Conservation (phyloP, 2,797 vertebrate genomes). For the Linurgus olivaceus region DNA sequence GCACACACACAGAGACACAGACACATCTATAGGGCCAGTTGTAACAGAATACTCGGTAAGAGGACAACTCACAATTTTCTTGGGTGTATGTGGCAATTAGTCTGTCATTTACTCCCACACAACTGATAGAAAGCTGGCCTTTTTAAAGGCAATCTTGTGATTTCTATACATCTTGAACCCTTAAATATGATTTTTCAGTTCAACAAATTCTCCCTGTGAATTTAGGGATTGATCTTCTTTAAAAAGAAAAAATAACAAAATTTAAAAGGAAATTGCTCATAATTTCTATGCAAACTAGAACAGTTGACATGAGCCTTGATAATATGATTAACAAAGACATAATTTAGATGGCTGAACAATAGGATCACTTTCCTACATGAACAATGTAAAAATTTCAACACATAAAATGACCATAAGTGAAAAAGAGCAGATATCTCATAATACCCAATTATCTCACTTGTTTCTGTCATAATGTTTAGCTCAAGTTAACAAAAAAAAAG, state of each 20-base stretch:
- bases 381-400: constrained; percentile 8
- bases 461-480: neutral
- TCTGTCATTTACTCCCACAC: neutral
- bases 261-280: neutral
- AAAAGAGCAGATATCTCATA: neutral
- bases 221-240: neutral
- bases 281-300: neutral
- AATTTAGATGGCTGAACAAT: constrained; percentile 21
- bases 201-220: neutral
- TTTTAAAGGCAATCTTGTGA: constrained; percentile 3
- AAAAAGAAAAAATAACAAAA: neutral
- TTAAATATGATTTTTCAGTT: constrained; percentile 22
- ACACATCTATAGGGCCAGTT: neutral
- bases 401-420: constrained; percentile 17
- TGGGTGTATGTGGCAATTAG: neutral
- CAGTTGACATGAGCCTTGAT: neutral
- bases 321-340: neutral
- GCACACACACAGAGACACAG: neutral
- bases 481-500: neutral
- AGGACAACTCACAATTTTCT: constrained; percentile 1
- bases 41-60: neutral
- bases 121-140: constrained; percentile 5
- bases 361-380: neutral
- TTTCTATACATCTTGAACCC: constrained; percentile 17
- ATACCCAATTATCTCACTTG: neutral